Evolutionary conservation across 2,113 vertebrate species (phyloP).

Genomic region (Motacilla tschutschensis): DNA sequence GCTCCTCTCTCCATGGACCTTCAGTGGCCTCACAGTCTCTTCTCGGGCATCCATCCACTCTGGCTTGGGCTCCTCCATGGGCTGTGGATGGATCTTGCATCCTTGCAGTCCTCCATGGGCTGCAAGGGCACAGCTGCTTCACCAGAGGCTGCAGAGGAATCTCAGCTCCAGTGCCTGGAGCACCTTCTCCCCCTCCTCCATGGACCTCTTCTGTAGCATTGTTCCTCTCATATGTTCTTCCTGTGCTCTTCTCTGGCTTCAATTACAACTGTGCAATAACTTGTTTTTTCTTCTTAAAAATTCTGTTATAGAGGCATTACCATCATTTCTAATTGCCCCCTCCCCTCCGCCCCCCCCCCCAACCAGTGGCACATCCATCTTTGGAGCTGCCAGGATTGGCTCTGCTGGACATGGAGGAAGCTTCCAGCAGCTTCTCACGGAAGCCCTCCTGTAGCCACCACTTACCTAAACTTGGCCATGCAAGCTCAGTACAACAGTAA

Average conservation of each 20-base stretch:
- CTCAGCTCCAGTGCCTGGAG: neutral
- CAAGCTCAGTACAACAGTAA: neutral
- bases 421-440: neutral
- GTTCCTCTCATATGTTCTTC: neutral
- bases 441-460: rapidly evolving
- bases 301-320: rapidly evolving
- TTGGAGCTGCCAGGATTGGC: neutral
- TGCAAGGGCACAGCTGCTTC: neutral
- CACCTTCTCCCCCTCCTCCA: rapidly evolving
- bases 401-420: neutral
- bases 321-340: neutral
- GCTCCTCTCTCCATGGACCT: neutral
- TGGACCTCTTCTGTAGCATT: no score
- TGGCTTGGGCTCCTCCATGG: rapidly evolving
- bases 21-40: neutral
- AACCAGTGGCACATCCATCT: neutral
- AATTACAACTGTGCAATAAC: neutral
- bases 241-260: neutral
- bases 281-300: neutral
- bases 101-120: rapidly evolving
- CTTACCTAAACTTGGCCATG: neutral
- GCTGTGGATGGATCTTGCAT: neutral
- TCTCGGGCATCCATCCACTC: no score
- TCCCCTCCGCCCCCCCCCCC: rapidly evolving
- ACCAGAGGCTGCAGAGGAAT: neutral